Evolutionary conservation across 1,140 invertebrate genomes (phyloP).

Genomic region (Vanessa atalanta): DNA sequence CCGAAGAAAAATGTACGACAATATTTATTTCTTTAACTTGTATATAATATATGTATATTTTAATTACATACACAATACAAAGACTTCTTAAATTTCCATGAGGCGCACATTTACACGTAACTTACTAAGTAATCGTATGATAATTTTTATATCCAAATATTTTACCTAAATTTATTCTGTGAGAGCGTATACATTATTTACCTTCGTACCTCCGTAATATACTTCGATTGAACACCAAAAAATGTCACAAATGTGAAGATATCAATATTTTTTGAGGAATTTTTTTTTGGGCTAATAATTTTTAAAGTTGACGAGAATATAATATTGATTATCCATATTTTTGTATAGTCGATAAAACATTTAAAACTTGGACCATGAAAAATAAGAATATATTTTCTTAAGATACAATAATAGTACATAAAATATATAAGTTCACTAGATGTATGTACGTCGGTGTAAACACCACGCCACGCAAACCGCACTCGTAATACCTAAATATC

Average conservation of each 20-base stretch:
- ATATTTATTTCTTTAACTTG: conserved; percentile 70
- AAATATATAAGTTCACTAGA: conserved; percentile 80
- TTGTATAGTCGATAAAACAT: conserved; percentile 81
- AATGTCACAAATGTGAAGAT: conserved; percentile 79
- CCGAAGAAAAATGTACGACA: conserved; percentile 74
- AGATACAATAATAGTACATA: conserved; percentile 80
- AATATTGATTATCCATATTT: conserved; percentile 80
- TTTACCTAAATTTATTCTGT: conserved; percentile 74
- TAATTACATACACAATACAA: conserved; percentile 79
- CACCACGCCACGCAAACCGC: conserved; percentile 65
- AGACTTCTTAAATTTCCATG: conserved; percentile 77
- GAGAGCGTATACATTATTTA: conserved; percentile 79
- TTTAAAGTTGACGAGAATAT: conserved; percentile 80
- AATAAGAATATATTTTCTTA: conserved; percentile 81
- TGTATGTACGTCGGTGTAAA: conserved; percentile 70
- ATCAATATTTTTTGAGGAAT: conserved; percentile 74
- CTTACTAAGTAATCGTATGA: conserved; percentile 73
- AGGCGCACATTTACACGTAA: conserved; percentile 77
- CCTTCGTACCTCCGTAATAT: conserved; percentile 72
- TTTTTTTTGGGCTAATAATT: conserved; percentile 76
- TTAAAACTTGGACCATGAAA: conserved; percentile 81
- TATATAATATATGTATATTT: conserved; percentile 81
- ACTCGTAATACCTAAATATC: conserved; percentile 79
- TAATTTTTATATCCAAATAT: conserved; percentile 77
- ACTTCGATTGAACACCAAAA: conserved; percentile 79